phyloP scores from a whole-genome alignment of 2,113 vertebrate species.

The Phrynosoma blainvillii region DNA sequence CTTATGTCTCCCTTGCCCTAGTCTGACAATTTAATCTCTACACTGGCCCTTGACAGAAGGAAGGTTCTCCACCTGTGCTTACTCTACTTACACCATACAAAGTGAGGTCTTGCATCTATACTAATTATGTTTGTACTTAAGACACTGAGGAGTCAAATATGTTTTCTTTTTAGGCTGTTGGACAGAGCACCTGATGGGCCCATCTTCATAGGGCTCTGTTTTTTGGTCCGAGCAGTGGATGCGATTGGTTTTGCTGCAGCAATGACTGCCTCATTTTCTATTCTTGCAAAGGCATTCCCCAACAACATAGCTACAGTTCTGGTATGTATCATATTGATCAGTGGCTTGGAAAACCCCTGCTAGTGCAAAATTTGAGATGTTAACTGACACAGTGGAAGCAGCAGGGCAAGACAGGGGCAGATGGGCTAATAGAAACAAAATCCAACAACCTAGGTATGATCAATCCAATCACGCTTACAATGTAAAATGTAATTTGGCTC shows the following conservation, averaged over 20 bases:
- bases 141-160: neutral
- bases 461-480: neutral
- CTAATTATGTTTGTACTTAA: no score
- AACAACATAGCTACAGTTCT: slow-evolving; percentile 91
- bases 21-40: neutral
- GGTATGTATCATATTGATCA: slow-evolving; percentile 77
- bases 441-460: no score
- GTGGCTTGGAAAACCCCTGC: no score
- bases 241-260: slow-evolving; percentile 89
- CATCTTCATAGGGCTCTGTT: slow-evolving; percentile 85
- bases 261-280: slow-evolving; percentile 86
- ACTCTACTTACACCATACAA: neutral
- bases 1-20: neutral
- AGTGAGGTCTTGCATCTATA: neutral
- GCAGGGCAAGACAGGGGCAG: neutral
- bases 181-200: slow-evolving; percentile 81
- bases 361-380: neutral
- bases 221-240: slow-evolving; percentile 87
- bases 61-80: neutral
- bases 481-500: neutral
- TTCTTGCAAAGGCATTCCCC: slow-evolving; percentile 89
- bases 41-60: neutral
- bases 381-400: neutral
- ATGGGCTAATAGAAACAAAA: neutral
- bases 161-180: slow-evolving; percentile 79